Percentiles rank a stretch among this genome's conserved stretches.
Conservation (phyloP, 2,797 vertebrate genomes). For the Decapterus maruadsi region DNA sequence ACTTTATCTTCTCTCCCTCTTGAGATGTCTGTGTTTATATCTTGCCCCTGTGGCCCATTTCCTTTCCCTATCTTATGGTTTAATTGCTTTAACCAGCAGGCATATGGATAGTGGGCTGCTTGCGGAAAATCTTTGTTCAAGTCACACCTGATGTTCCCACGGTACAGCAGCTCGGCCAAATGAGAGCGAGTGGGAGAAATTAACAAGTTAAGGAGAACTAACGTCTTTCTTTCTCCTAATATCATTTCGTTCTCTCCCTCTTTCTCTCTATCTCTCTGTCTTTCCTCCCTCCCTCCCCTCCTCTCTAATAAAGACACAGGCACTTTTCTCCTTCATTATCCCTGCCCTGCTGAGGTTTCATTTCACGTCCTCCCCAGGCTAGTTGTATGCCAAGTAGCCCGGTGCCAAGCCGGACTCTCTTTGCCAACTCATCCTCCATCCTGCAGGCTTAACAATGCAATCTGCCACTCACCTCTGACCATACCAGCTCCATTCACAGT, state of each 20-base stretch:
- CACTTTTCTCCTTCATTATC: slow-evolving; percentile 62
- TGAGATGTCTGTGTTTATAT: slow-evolving; percentile 24
- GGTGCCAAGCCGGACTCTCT: slow-evolving; percentile 41
- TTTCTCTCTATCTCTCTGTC: slow-evolving; percentile 13
- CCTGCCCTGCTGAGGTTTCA: slow-evolving; percentile 67
- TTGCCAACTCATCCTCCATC: slow-evolving; percentile 58
- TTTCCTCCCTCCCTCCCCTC: slow-evolving; percentile 6
- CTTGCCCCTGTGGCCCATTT: slow-evolving; percentile 13
- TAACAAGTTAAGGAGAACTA: neutral
- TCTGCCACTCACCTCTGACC: slow-evolving; percentile 54
- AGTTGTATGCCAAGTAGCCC: slow-evolving; percentile 53
- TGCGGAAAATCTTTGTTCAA: slow-evolving; percentile 46
- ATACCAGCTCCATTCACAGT: slow-evolving; percentile 32
- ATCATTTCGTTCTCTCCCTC: slow-evolving; percentile 13
- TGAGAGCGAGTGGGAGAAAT: slow-evolving; percentile 15
- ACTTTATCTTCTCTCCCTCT: slow-evolving; percentile 23
- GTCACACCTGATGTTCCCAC: slow-evolving; percentile 5
- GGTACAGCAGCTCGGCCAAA: slow-evolving; percentile 10
- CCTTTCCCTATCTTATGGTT: slow-evolving; percentile 11
- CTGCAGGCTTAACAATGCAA: slow-evolving; percentile 61
- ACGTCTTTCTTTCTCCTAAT: slow-evolving; percentile 2
- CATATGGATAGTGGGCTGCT: slow-evolving; percentile 36
- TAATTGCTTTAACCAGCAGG: slow-evolving; percentile 43
- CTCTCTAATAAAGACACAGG: slow-evolving; percentile 57
- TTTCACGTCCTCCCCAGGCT: slow-evolving; percentile 63